Evolutionary conservation across 2,888 invertebrate species (phyloP), one percentile per base, ranked within the genome.

Genomic region (Chrysina gloriosa): DNA sequence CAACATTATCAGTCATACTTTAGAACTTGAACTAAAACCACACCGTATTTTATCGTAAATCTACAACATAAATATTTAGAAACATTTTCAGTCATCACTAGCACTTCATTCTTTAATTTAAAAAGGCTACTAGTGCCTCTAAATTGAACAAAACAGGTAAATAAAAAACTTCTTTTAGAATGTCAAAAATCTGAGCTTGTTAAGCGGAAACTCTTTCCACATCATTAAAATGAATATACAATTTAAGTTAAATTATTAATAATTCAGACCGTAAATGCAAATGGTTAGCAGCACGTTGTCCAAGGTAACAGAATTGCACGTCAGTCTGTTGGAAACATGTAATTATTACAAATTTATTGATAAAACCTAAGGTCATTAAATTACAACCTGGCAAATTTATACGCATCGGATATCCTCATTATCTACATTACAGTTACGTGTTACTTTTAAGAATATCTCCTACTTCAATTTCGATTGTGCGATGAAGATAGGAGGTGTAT

Each of bases 371-470:
- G 56, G 70, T 70, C 70, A 73, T 72, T 73, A 71, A 70, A 71
- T 73, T 70, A 71, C 65, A 48, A 56, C 56, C 63, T 63, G 16
- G 58, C 56, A 69, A 68, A 70, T 71, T 73, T 73, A 73, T 71
- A 61, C 67, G 71, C 71, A 69, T 73, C 72, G 73, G 73, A 73
- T 71, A 72, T 73, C 73, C 72, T 72, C 70, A 71, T 68, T 61
- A 48, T 67, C 36, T 16, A 25, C 21, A 48, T 56, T 56, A 69
- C 69, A 65, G 69, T 69, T 65, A 65, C 61, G 47, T 58, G 47
- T 66, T 66, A 66, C 47, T 66, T 66, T 56, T 54, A 31, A 47
- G 11, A 27, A 39, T 25, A 19, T n/a, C 31, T 39, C 16, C 16
- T 29, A 31, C 21, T 19, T 31, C 9, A 52, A 31, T 1, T 52